Percentiles rank a stretch among this genome's conserved stretches.
These are phyloP conservation scores for Ooceraea biroi DNA, from an alignment of 1,140 invertebrate genomes.

Conservation along the genomic window DNA sequence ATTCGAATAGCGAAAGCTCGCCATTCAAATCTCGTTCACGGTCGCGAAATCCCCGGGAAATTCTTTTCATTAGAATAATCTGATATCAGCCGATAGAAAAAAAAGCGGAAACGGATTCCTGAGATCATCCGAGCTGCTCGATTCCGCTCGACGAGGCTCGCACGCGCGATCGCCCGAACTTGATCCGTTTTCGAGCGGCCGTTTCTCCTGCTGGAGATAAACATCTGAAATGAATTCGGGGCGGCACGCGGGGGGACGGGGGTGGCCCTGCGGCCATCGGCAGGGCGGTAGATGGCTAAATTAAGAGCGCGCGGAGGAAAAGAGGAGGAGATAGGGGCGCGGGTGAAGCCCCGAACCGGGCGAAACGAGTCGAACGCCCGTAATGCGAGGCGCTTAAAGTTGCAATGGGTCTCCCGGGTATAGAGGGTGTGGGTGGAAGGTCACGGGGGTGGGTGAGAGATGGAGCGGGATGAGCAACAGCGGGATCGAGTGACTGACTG, in stretches of 20 bases:
- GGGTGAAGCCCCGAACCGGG: conserved; percentile 65
- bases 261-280: conserved; percentile 4
- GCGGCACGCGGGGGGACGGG: conserved; percentile 4
- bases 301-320: conserved; percentile 70
- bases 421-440: conserved; percentile 65
- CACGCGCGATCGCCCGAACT: conserved; percentile 16
- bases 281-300: conserved; percentile 63
- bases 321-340: conserved; percentile 57
- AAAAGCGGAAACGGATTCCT: not conserved
- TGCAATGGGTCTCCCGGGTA: conserved; percentile 80
- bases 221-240: conserved; percentile 71
- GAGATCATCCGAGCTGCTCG: conserved; percentile 6
- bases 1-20: not conserved
- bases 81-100: not conserved
- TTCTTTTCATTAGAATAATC: conserved; percentile 9
- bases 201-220: conserved; percentile 51
- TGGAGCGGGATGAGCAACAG: conserved; percentile 59
- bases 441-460: conserved; percentile 29
- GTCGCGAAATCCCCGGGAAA: not conserved
- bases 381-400: conserved; percentile 82
- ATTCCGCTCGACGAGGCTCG: conserved; percentile 25
- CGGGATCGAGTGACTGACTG: conserved; percentile 77
- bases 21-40: not conserved
- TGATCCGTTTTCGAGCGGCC: conserved; percentile 53
- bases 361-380: conserved; percentile 79